Conservation (phyloP, 35 echinoderm and acorn worm species). For the Hemicentrotus pulcherrimus region DNA sequence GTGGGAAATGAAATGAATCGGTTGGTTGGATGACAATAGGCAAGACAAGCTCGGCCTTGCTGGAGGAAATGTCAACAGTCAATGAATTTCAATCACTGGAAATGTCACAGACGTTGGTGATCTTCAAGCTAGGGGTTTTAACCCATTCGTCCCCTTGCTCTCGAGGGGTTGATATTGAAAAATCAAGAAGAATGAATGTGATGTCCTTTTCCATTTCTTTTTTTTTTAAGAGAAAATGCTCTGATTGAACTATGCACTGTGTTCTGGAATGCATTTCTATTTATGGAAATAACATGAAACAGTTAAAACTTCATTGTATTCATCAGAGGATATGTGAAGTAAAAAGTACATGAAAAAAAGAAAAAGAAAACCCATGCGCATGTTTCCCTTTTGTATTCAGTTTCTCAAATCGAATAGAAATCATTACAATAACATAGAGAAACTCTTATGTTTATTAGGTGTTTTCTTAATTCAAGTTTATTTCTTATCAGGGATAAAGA, state of each 20-base stretch:
- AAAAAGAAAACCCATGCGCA: too few species aligned
- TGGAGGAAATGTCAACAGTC: neutral
- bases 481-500: too few species aligned
- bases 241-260: neutral
- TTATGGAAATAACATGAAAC: too few species aligned
- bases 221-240: neutral
- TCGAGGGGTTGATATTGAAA: neutral
- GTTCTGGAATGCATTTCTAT: neutral
- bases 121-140: neutral
- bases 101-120: neutral
- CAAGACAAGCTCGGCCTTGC: neutral
- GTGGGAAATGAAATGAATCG: slow-evolving; percentile 4
- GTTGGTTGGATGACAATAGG: neutral
- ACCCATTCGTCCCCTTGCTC: neutral
- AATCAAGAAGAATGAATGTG: neutral
- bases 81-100: neutral
- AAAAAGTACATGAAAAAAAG: too few species aligned
- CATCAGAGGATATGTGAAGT: too few species aligned
- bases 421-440: too few species aligned
- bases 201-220: neutral
- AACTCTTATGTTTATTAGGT: too few species aligned
- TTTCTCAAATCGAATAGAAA: too few species aligned
- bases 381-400: too few species aligned
- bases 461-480: too few species aligned
- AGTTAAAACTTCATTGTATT: too few species aligned